Conservation (phyloP, 30 jellyfish, hydroid and myxozoan species). For the Cassiopea xamachana region DNA sequence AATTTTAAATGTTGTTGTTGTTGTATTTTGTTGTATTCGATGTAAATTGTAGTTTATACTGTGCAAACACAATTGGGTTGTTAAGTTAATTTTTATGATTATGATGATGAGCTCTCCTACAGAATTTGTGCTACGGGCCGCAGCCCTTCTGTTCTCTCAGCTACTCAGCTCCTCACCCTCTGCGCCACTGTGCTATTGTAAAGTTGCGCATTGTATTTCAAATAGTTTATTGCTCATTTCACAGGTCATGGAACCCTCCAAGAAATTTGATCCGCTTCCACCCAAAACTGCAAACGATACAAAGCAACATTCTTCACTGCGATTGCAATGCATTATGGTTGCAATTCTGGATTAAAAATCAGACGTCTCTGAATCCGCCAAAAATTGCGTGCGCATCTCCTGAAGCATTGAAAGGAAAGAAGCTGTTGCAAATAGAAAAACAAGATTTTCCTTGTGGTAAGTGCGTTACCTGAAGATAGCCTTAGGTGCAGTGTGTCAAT, state of each 20-base stretch:
- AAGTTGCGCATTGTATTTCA: not conserved
- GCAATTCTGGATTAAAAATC: conserved; percentile 68
- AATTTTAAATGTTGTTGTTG: too few species aligned
- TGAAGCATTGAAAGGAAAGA: conserved; percentile 36
- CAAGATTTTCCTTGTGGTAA: conserved; percentile 77
- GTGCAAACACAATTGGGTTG: too few species aligned
- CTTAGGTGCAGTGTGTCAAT: too few species aligned
- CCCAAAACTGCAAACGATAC: conserved; percentile 61
- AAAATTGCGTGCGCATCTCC: conserved; percentile 73
- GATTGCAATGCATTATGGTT: conserved; percentile 91
- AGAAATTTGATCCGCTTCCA: conserved; percentile 65
- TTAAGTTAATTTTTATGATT: too few species aligned
- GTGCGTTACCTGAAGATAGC: not conserved
- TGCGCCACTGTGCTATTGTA: not conserved
- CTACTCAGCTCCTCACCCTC: not conserved
- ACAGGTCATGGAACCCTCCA: conserved; percentile 91
- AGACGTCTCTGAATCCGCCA: not conserved
- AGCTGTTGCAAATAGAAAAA: conserved; percentile 38
- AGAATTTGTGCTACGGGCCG: too few species aligned
- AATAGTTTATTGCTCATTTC: not conserved
- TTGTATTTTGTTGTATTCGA: too few species aligned
- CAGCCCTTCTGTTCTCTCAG: too few species aligned
- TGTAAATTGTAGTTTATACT: too few species aligned
- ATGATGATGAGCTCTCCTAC: too few species aligned
- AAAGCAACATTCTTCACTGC: conserved; percentile 83